These are phyloP conservation scores for Dicaeum eximium DNA, from an alignment of 2,113 vertebrate genomes.

Conservation along the genomic window DNA sequence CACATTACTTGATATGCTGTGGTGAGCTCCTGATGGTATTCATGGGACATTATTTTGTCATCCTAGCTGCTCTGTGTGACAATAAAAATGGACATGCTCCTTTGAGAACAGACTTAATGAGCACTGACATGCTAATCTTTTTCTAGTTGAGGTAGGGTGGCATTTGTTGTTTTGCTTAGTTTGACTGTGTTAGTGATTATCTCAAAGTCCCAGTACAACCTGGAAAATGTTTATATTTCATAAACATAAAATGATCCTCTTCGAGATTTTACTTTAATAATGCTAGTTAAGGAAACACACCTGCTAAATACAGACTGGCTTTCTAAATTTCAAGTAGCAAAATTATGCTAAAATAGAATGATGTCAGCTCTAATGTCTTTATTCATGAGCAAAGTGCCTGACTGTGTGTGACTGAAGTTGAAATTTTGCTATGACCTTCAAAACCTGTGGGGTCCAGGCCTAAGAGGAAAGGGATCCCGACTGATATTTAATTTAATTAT, in stretches of 20 bases:
- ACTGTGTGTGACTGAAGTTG: not conserved
- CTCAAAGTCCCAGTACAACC: not conserved
- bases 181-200: not conserved
- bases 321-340: not conserved
- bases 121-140: not conserved
- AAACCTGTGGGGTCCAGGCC: not conserved
- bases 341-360: not conserved
- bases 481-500: not conserved
- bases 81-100: conserved; percentile 37
- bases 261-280: not conserved
- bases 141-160: not conserved
- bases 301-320: not conserved
- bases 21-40: conserved; percentile 53
- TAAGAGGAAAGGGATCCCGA: not conserved
- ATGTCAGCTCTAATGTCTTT: not conserved
- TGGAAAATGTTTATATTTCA: not conserved
- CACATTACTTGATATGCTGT: conserved; percentile 41
- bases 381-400: not conserved
- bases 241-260: not conserved
- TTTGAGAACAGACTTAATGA: conserved; percentile 34
- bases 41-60: not conserved
- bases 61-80: not conserved
- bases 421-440: not conserved
- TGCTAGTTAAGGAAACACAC: not conserved
- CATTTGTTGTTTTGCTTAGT: not conserved